Evolutionary conservation across 2,797 vertebrate species (phyloP).

Genomic region (Sebastes itinus): DNA sequence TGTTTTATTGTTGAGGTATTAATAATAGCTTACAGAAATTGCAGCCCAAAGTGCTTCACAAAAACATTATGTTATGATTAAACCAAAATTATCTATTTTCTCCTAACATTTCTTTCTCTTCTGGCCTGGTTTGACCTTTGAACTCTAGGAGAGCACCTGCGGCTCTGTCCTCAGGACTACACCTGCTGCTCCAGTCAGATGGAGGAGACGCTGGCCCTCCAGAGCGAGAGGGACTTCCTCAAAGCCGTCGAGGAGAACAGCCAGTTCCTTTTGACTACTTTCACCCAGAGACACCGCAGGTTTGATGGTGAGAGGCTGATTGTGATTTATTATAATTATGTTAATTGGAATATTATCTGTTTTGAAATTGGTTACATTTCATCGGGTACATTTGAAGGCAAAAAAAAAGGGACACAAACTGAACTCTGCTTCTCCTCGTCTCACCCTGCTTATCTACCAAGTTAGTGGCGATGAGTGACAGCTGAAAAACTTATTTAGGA

Average conservation of each 20-base stretch:
- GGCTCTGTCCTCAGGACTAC: slow-evolving; percentile 90
- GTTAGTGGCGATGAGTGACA: slow-evolving; percentile 23
- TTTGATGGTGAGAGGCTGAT: slow-evolving; percentile 86
- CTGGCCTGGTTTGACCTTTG: slow-evolving; percentile 12
- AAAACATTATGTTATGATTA: no score
- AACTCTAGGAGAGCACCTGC: slow-evolving; percentile 88
- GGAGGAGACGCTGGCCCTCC: slow-evolving; percentile 87
- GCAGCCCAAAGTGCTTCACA: background rate
- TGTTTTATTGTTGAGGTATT: background rate
- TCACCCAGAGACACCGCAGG: slow-evolving; percentile 85
- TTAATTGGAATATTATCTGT: background rate
- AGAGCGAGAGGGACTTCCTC: slow-evolving; percentile 85
- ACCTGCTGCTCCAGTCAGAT: slow-evolving; percentile 92
- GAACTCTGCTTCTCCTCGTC: background rate
- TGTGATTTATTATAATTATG: background rate
- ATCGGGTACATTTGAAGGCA: background rate
- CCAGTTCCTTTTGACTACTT: slow-evolving; percentile 87
- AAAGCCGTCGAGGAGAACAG: slow-evolving; percentile 86
- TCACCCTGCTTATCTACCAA: background rate
- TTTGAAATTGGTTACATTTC: background rate
- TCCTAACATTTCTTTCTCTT: background rate
- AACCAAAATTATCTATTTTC: background rate
- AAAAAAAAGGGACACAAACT: background rate
- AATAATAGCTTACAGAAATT: background rate
- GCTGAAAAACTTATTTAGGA: slow-evolving; percentile 22